These are phyloP conservation scores for Ictalurus punctatus DNA, from an alignment of 2,113 vertebrate genomes.

Conservation along the genomic window DNA sequence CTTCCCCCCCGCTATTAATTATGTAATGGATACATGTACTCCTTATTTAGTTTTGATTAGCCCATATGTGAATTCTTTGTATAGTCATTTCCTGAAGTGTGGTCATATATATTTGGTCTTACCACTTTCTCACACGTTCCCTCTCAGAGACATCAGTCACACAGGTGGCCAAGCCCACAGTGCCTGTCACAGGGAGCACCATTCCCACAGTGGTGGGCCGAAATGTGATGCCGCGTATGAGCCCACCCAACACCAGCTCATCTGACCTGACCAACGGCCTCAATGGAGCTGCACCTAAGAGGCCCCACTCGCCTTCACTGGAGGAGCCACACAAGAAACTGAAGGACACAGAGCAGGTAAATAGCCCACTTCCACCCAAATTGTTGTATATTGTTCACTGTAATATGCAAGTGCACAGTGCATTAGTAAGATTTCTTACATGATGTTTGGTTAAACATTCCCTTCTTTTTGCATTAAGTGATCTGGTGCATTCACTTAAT, in stretches of 20 bases:
- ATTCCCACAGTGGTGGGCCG: constrained; percentile 71
- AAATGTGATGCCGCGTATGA: constrained; percentile 67
- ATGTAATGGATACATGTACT: no score
- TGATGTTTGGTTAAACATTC: neutral
- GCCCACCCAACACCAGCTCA: constrained; percentile 64
- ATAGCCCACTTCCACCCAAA: neutral
- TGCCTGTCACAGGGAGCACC: constrained; percentile 66
- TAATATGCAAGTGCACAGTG: neutral
- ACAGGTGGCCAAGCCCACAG: constrained; percentile 39
- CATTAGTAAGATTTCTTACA: neutral
- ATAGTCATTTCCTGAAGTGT: neutral
- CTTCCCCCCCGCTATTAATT: no score
- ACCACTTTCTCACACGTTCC: neutral
- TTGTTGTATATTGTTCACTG: neutral
- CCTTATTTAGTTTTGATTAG: neutral
- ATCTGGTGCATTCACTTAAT: neutral
- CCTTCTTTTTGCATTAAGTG: neutral
- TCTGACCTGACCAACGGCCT: constrained; percentile 73
- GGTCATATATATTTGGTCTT: neutral
- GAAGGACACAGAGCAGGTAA: constrained; percentile 76
- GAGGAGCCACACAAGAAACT: constrained; percentile 77
- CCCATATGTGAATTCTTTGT: neutral
- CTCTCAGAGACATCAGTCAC: constrained; percentile 31
- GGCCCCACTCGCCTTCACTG: constrained; percentile 71
- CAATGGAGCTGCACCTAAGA: constrained; percentile 70